Evolutionary conservation across 2,797 vertebrate genomes (phyloP).

Genomic region (Parambassis ranga): DNA sequence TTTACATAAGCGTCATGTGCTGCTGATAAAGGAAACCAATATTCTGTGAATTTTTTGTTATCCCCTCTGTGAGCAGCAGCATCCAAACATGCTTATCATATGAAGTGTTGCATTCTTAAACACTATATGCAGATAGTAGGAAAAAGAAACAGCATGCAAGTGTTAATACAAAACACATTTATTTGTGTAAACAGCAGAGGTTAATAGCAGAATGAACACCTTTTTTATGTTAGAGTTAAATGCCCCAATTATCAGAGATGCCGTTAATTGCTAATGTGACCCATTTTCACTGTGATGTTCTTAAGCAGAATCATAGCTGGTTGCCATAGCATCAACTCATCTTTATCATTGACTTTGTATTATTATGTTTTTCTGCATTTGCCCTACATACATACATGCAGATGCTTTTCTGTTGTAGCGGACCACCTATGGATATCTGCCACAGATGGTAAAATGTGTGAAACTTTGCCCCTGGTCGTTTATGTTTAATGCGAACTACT

Average conservation of each 20-base stretch:
- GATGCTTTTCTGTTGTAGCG: not conserved
- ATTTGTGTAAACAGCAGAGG: not conserved
- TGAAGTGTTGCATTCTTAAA: not conserved
- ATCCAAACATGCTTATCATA: conserved; percentile 29
- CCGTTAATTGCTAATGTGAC: conserved; percentile 4
- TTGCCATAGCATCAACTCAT: conserved; percentile 13
- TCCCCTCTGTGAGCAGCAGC: not conserved
- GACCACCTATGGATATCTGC: conserved; percentile 7
- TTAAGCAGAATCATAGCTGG: not conserved
- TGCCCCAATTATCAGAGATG: not conserved
- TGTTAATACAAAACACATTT: not conserved
- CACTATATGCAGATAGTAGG: not conserved
- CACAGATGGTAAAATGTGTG: not conserved
- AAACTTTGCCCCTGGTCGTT: not conserved
- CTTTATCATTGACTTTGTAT: not conserved
- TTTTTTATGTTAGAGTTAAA: not conserved
- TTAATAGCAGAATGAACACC: not conserved
- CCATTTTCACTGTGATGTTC: not conserved
- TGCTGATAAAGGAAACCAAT: conserved; percentile 12
- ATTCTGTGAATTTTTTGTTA: not conserved
- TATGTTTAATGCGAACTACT: conserved; percentile 17
- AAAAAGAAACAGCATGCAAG: not conserved
- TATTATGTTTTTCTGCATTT: not conserved
- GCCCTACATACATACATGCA: not conserved
- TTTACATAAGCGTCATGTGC: conserved; percentile 10